These are phyloP conservation scores for Gisinianus flammeolus DNA, from an alignment of 2,888 invertebrate species.

Conservation along the genomic window DNA sequence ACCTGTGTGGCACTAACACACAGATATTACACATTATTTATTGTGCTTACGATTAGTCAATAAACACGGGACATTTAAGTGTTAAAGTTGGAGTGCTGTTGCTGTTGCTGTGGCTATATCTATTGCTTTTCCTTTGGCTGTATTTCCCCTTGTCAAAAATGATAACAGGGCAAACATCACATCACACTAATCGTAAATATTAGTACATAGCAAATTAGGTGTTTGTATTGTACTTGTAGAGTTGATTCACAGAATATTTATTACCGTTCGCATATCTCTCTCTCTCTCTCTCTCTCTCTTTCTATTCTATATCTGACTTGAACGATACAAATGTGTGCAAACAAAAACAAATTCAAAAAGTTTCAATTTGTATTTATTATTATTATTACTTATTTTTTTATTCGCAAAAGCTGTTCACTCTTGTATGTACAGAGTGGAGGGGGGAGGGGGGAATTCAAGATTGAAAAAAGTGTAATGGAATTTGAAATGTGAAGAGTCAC, in stretches of 20 bases:
- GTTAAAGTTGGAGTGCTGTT: conserved; percentile 4
- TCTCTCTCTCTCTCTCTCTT: neutral
- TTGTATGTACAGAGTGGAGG: neutral
- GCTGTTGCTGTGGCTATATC: no score
- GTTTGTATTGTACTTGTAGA: neutral
- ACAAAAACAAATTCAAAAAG: no score
- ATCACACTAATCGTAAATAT: neutral
- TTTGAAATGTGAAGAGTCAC: no score
- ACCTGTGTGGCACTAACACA: no score
- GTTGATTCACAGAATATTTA: no score
- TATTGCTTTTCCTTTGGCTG: no score
- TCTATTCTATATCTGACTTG: neutral
- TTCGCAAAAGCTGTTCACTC: no score
- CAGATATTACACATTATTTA: no score
- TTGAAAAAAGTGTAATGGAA: no score
- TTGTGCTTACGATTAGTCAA: neutral
- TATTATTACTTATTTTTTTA: no score
- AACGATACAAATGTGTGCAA: no score
- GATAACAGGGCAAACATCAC: neutral
- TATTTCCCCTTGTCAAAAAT: conserved; percentile 16
- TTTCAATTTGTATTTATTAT: no score
- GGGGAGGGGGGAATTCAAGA: neutral
- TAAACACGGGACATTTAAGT: neutral
- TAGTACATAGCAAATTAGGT: neutral
- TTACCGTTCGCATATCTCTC: neutral